phyloP scores from a whole-genome alignment of 1,140 invertebrate genomes.

The Dreissena polymorpha region DNA sequence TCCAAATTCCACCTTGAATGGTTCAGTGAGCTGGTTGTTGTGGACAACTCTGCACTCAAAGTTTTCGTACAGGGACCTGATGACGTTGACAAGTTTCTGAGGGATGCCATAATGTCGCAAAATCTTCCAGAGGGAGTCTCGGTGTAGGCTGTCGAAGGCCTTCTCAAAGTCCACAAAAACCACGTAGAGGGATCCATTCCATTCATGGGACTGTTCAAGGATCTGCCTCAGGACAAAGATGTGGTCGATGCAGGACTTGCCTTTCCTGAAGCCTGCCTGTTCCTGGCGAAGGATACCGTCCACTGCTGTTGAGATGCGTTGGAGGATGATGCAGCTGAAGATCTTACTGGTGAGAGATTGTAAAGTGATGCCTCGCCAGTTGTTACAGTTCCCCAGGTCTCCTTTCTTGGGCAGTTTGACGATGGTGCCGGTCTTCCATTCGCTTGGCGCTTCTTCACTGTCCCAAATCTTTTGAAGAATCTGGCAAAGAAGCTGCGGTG shows the following conservation, averaged over 20 bases:
- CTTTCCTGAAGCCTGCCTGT: slow-evolving; percentile 49
- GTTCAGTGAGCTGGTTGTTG: slow-evolving; percentile 20
- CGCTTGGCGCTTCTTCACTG: slow-evolving; percentile 24
- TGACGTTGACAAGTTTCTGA: slow-evolving; percentile 2
- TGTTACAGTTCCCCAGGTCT: slow-evolving; percentile 45
- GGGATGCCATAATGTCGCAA: background rate
- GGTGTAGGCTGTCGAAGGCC: slow-evolving; percentile 33
- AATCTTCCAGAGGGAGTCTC: background rate
- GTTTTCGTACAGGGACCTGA: background rate
- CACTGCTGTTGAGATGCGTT: slow-evolving; percentile 10
- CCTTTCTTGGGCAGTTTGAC: slow-evolving; percentile 43
- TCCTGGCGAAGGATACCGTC: slow-evolving; percentile 24
- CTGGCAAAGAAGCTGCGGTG: slow-evolving; percentile 5
- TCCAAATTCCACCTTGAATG: slow-evolving; percentile 34
- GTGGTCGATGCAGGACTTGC: slow-evolving; percentile 36
- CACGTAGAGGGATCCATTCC: slow-evolving; percentile 18
- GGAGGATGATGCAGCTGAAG: slow-evolving; percentile 15
- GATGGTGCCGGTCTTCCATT: slow-evolving; percentile 34
- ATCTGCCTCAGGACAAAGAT: slow-evolving; percentile 48
- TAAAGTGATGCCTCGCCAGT: slow-evolving; percentile 36
- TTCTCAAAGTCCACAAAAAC: slow-evolving; percentile 53
- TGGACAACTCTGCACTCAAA: slow-evolving; percentile 5
- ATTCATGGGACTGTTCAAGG: slow-evolving; percentile 46
- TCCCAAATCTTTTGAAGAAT: slow-evolving; percentile 18
- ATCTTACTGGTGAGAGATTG: slow-evolving; percentile 14